Evolutionary conservation across 2,113 vertebrate genomes (phyloP).

Genomic region (Cryptoleucopteryx plumbea): DNA sequence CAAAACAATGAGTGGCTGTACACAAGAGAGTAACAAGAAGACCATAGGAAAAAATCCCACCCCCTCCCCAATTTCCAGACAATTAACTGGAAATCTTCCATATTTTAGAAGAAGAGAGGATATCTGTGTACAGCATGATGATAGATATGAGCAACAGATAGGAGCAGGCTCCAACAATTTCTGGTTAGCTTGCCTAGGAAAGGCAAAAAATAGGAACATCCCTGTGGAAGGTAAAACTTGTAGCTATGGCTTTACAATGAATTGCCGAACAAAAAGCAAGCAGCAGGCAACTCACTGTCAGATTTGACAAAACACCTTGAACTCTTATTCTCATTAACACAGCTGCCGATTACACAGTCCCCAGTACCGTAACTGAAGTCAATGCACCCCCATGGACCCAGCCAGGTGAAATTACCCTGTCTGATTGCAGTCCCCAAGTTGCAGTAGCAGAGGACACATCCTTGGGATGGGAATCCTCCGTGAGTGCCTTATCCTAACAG

Average conservation of each 20-base stretch:
- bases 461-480: background rate
- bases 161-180: background rate
- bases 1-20: background rate
- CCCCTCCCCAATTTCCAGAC: background rate
- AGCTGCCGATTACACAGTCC: background rate
- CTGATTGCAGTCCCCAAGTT: background rate
- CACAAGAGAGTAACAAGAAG: background rate
- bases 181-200: background rate
- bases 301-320: background rate
- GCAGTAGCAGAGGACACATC: background rate
- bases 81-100: background rate
- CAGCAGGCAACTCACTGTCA: background rate
- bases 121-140: background rate
- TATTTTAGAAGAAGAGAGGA: background rate
- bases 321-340: background rate
- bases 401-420: background rate
- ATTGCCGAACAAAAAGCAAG: background rate
- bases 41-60: background rate
- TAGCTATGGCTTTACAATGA: background rate
- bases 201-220: background rate
- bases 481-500: background rate
- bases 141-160: background rate
- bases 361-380: background rate
- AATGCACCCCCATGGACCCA: background rate
- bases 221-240: background rate